Percentiles rank a stretch among this genome's conserved stretches.
These are phyloP conservation scores for Noctua fimbriata DNA, from an alignment of 2,888 invertebrate genomes.

Conservation along the genomic window DNA sequence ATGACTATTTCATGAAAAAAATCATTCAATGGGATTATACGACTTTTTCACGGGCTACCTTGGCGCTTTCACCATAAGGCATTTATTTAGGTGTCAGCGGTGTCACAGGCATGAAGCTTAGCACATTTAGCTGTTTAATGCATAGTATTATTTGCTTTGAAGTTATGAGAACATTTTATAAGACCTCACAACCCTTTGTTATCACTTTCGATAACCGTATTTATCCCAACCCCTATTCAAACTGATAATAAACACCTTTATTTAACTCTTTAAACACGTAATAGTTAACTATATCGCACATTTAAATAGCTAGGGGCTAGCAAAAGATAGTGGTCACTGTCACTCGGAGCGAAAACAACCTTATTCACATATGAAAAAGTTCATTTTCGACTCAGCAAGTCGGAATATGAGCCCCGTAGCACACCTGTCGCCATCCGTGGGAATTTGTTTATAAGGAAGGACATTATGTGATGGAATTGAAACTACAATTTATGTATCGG, in stretches of 20 bases:
- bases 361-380: not conserved
- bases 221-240: conserved; percentile 35
- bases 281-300: conserved; percentile 45
- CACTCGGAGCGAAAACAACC: conserved; percentile 25
- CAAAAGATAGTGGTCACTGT: conserved; percentile 45
- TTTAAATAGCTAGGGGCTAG: conserved; percentile 55
- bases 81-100: no score
- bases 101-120: not conserved
- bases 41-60: no score
- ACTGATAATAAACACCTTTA: conserved; percentile 49
- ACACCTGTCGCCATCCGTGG: conserved; percentile 82
- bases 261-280: conserved; percentile 59
- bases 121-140: not conserved
- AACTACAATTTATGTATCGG: conserved; percentile 57
- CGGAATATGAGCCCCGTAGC: conserved; percentile 33
- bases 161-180: not conserved
- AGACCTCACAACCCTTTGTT: not conserved
- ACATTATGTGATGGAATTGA: conserved; percentile 69
- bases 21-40: no score
- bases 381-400: conserved; percentile 1
- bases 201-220: conserved; percentile 20
- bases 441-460: conserved; percentile 71
- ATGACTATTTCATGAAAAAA: no score
- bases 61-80: no score
- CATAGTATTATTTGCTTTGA: not conserved